Base-by-base conservation (phyloP, 2,113 vertebrate genomes). In the Phalacrocorax brasilianus region DNA sequence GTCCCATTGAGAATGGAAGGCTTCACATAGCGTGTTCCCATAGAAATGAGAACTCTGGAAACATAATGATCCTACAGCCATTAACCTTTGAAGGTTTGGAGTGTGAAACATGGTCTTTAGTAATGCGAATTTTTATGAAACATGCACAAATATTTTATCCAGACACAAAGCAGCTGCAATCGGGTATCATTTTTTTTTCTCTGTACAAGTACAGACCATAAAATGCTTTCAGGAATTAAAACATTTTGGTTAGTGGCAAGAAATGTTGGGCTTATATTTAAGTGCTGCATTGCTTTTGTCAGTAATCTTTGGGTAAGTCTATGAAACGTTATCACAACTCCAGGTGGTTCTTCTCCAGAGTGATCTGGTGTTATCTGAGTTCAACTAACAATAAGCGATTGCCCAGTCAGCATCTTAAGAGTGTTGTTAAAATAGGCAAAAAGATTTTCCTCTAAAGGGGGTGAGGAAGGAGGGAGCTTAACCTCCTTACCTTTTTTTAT, bases 371-470 rank as follows among this genome's bases (percentile, higher is more conserved):
- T 27, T 53, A 3, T 49, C 68, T 44, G 26, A 38, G 91, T 45
- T 73, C 58, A 68, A 14, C 15, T 55, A 28, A 18, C 12, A 71
- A 6, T 6, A 38, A 62, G 13, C 38, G 78, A 14, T 8, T 32
- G 11, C 8, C 14, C 7, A 7, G 21, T 45, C 73, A 14, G 0
- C 15, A 32, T 40, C 20, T 32, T 33, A 32, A 32, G 0, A 24
- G 11, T 44, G 11, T 0, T 62, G 28, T n/a, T 72, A 52, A 59
- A 87, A 44, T 2, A 49, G 32, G 12, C 22, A 87, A 66, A 77
- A 66, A 26, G 14, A 5, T 21, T 12, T 33, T 68, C 28, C 38
- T 58, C 33, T 71, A 13, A 45, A 66, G 15, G 14, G 3, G 7
- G n/a, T 14, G 30, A n/a, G 12, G 7, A 38, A 14, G 24, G n/a